Conservation (phyloP, 2,797 vertebrate genomes). For the Hybognathus amarus region DNA sequence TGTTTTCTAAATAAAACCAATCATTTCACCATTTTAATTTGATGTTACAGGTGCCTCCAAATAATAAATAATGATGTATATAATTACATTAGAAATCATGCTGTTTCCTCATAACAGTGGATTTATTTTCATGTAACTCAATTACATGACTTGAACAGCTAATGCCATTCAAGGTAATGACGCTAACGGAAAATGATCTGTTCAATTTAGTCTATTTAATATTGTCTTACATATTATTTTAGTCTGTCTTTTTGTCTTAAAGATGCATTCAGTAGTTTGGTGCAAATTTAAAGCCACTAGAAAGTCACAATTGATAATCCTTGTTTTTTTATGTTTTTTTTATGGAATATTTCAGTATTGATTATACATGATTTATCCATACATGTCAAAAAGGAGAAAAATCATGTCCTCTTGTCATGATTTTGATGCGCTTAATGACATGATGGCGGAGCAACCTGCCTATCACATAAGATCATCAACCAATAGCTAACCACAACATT, state of each 20-base stretch:
- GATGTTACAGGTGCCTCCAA: conserved; percentile 8
- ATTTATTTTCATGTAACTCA: conserved; percentile 71
- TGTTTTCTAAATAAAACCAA: background rate
- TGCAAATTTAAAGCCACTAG: background rate
- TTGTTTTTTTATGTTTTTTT: background rate
- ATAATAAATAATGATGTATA: conserved; percentile 41
- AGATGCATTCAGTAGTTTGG: background rate
- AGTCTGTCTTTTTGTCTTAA: background rate
- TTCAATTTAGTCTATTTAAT: background rate
- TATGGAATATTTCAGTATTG: too few species aligned
- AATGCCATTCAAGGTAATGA: conserved; percentile 73
- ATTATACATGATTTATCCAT: too few species aligned
- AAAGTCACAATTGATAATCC: background rate
- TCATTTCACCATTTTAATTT: background rate
- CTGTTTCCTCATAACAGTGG: conserved; percentile 70
- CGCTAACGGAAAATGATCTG: conserved; percentile 64
- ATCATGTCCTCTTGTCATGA: background rate
- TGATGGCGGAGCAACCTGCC: background rate
- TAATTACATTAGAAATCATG: conserved; percentile 67
- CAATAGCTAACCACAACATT: background rate
- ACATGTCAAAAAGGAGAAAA: too few species aligned
- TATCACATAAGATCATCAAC: background rate
- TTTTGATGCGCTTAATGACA: background rate
- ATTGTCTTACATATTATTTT: background rate
- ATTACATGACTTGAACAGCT: conserved; percentile 71